Evolutionary conservation across 2,797 vertebrate species (phyloP).

Genomic region (Sciaenops ocellatus): DNA sequence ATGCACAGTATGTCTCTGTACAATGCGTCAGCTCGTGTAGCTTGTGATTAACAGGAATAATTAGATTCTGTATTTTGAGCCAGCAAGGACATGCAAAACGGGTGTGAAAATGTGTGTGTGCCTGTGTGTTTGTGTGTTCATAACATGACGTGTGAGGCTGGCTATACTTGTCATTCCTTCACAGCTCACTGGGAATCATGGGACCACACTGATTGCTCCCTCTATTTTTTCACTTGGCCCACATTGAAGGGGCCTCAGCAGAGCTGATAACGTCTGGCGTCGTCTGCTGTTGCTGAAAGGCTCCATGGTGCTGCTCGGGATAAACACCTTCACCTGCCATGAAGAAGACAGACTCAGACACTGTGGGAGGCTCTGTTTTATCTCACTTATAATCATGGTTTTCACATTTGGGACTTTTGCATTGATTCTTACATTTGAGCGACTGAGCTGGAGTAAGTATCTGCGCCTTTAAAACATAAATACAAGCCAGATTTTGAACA

Average conservation of each 20-base stretch:
- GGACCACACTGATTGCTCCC: constrained; percentile 60
- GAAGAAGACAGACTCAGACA: constrained; percentile 15
- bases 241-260: constrained; percentile 41
- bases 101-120: constrained; percentile 44
- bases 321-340: constrained; percentile 44
- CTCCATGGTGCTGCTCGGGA: constrained; percentile 30
- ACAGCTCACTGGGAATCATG: constrained; percentile 68
- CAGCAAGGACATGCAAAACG: constrained; percentile 51
- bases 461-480: constrained; percentile 10
- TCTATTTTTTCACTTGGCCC: constrained; percentile 65
- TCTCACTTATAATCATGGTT: constrained; percentile 8
- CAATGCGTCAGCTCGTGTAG: constrained; percentile 71
- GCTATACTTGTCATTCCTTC: constrained; percentile 66
- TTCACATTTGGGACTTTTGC: constrained; percentile 21
- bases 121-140: constrained; percentile 27
- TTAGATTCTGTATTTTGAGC: constrained; percentile 72
- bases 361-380: constrained; percentile 3
- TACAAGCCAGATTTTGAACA: not conserved
- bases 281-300: constrained; percentile 47
- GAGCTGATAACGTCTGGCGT: constrained; percentile 53
- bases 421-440: constrained; percentile 11
- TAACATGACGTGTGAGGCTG: constrained; percentile 36
- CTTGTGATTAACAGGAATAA: constrained; percentile 77
- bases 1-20: constrained; percentile 47
- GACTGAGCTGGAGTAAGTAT: not conserved